Conservation (phyloP, 2,888 invertebrate genomes). For the Sinotaia quadrata region DNA sequence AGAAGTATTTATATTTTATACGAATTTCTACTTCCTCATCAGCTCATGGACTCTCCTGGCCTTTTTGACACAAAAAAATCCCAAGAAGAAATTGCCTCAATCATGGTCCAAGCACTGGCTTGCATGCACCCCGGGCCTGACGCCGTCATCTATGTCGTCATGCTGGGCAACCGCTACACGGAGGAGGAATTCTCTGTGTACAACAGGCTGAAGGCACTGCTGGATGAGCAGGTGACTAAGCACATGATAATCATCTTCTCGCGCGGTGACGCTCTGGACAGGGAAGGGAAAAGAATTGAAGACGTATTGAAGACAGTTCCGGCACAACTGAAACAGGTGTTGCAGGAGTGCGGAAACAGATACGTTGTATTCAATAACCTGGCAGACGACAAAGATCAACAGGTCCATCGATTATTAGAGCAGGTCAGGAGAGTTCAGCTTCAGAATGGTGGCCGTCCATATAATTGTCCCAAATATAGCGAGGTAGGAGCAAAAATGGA, state of each 20-base stretch:
- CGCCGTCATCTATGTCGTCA: slow-evolving; percentile 21
- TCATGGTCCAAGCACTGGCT: slow-evolving; percentile 20
- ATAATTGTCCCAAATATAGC: slow-evolving; percentile 27
- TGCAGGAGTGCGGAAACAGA: slow-evolving; percentile 25
- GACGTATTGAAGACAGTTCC: neutral
- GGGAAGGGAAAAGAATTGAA: neutral
- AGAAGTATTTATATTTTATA: too few species aligned
- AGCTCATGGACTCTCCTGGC: slow-evolving; percentile 24
- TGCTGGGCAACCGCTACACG: slow-evolving; percentile 20
- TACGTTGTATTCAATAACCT: slow-evolving; percentile 32
- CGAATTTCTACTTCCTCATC: too few species aligned
- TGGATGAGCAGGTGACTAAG: slow-evolving; percentile 4
- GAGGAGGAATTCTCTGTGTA: slow-evolving; percentile 17
- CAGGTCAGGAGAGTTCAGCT: slow-evolving; percentile 23
- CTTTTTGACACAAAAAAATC: slow-evolving; percentile 13
- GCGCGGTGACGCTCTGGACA: slow-evolving; percentile 11
- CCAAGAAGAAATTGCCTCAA: slow-evolving; percentile 9
- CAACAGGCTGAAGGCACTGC: slow-evolving; percentile 17
- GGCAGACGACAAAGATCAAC: slow-evolving; percentile 21
- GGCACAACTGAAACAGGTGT: neutral
- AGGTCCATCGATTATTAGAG: slow-evolving; percentile 29
- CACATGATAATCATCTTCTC: slow-evolving; percentile 19
- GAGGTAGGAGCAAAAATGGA: slow-evolving; percentile 24
- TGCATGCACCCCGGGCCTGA: slow-evolving; percentile 25
- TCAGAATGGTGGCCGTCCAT: slow-evolving; percentile 29